Conservation (phyloP, 2,888 invertebrate genomes). For the Mythimna albipuncta region DNA sequence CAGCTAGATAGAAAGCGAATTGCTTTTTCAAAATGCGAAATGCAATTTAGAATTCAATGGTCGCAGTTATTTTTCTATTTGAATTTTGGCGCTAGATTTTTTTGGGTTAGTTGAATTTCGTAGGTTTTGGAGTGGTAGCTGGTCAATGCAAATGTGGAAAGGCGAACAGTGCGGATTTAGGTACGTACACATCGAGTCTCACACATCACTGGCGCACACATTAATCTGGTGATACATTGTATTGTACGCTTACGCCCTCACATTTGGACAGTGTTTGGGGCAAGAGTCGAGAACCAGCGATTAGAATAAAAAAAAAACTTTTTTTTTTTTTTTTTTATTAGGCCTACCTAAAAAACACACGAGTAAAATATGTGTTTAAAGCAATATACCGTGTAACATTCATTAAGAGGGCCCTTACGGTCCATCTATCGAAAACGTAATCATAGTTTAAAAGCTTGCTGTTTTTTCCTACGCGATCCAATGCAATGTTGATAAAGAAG, state of each 20-base stretch:
- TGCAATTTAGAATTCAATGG: slow-evolving; percentile 74
- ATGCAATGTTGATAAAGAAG: no score
- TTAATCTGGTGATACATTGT: slow-evolving; percentile 87
- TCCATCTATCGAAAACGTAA: no score
- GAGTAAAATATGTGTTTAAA: no score
- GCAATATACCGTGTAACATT: no score
- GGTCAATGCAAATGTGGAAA: slow-evolving; percentile 42
- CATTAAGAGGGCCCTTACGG: no score
- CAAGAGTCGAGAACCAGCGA: slow-evolving; percentile 62
- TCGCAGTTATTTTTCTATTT: slow-evolving; percentile 67
- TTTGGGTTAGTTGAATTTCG: slow-evolving; percentile 46
- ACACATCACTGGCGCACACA: slow-evolving; percentile 82
- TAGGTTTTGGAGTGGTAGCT: slow-evolving; percentile 4
- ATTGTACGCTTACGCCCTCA: slow-evolving; percentile 81
- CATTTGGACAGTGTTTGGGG: slow-evolving; percentile 69
- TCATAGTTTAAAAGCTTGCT: no score
- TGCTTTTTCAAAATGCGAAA: slow-evolving; percentile 76
- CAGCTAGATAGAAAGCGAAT: slow-evolving; percentile 81
- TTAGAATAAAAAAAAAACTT: neutral
- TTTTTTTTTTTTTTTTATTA: no score
- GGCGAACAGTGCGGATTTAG: slow-evolving; percentile 54
- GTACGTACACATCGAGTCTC: slow-evolving; percentile 68
- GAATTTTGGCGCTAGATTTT: slow-evolving; percentile 51
- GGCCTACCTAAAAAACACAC: no score
- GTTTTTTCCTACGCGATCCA: no score